Percentiles rank a stretch among this genome's conserved stretches.
Evolutionary conservation across 2,797 vertebrate genomes (phyloP).

Genomic region (Gallinago nigripennis): DNA sequence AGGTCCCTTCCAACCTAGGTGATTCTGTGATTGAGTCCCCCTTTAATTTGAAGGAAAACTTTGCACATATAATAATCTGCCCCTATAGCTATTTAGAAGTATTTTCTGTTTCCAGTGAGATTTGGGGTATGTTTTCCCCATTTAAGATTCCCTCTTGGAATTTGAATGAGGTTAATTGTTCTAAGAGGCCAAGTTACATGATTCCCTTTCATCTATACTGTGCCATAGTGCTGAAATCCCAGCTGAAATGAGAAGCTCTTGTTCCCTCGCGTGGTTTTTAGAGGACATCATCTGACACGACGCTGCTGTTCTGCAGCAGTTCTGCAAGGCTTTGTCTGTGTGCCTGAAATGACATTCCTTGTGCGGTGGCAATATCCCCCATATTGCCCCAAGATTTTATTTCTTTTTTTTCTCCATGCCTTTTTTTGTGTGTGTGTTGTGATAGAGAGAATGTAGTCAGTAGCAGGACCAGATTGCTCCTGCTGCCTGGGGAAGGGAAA

Average conservation of each 20-base stretch:
- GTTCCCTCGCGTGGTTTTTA: fast-evolving
- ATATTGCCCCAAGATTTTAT: not conserved
- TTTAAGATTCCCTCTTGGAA: not conserved
- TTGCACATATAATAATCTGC: not conserved
- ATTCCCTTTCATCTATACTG: not conserved
- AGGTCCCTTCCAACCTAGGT: too few species aligned
- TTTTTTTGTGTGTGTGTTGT: not conserved
- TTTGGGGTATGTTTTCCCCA: not conserved
- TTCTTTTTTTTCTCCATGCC: not conserved
- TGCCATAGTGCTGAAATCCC: not conserved
- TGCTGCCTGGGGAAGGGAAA: not conserved
- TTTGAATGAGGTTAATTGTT: not conserved
- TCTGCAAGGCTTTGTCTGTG: not conserved
- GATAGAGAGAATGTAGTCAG: not conserved
- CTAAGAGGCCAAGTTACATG: not conserved
- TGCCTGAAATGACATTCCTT: not conserved
- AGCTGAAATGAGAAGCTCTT: not conserved
- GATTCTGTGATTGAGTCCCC: not conserved
- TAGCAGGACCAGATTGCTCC: not conserved
- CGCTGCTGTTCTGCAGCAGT: not conserved
- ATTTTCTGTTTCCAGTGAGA: not conserved
- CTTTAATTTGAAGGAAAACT: not conserved
- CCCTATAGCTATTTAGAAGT: not conserved
- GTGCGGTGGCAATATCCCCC: not conserved
- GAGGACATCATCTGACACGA: not conserved